phyloP scores from a whole-genome alignment of 2,113 vertebrate genomes.

The Anguilla rostrata region DNA sequence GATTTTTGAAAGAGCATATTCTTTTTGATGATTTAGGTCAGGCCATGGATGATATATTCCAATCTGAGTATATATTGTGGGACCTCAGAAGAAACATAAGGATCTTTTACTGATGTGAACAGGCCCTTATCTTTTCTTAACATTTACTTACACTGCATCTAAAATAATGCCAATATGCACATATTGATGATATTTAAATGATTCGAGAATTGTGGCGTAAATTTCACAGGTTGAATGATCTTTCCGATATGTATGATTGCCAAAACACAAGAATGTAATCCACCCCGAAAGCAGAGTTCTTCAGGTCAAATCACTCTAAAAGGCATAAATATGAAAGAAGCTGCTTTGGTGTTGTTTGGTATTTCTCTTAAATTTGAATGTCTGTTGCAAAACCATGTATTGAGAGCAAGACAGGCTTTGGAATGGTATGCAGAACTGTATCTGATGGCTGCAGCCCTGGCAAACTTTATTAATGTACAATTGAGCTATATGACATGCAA shows the following conservation, averaged over 20 bases:
- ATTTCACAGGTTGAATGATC: too few relatives aligned
- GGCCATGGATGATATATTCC: background rate
- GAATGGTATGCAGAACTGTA: background rate
- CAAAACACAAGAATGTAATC: background rate
- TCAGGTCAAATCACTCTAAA: constrained; percentile 4
- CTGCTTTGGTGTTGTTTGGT: background rate
- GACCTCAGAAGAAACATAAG: background rate
- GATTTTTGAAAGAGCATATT: background rate
- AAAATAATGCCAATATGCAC: too few relatives aligned
- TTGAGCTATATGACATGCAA: constrained; percentile 32
- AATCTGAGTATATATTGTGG: background rate
- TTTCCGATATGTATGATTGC: too few relatives aligned
- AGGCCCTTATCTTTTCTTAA: too few relatives aligned
- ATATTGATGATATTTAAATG: too few relatives aligned
- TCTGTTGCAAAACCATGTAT: background rate
- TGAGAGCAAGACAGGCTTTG: background rate
- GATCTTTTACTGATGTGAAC: background rate
- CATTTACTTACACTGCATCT: too few relatives aligned
- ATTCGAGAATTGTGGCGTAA: too few relatives aligned
- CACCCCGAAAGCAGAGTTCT: background rate
- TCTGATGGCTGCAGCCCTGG: constrained; percentile 3
- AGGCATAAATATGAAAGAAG: background rate
- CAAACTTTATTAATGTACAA: constrained; percentile 31
- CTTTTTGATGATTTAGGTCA: background rate
- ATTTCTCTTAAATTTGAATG: background rate